Evolutionary conservation across 2,797 vertebrate species (phyloP).

Genomic region (Leptodactylus fallax): DNA sequence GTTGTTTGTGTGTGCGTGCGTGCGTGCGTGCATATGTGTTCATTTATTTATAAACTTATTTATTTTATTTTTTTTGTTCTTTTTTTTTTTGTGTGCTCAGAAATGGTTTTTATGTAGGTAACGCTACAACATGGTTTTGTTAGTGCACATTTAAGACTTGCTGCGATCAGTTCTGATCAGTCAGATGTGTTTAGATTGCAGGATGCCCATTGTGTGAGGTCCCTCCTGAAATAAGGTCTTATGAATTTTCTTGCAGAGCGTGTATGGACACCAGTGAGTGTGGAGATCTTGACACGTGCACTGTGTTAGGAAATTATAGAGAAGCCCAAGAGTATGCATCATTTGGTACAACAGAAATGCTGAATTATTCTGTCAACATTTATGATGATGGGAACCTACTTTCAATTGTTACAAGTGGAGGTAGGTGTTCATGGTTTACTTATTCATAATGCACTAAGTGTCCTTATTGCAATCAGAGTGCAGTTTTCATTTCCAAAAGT

Average conservation of each 20-base stretch:
- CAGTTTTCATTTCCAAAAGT: too few species aligned
- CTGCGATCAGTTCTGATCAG: too few species aligned
- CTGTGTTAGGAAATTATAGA: constrained; percentile 87
- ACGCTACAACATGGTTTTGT: too few species aligned
- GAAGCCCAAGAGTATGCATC: constrained; percentile 92
- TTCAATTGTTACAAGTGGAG: constrained; percentile 97
- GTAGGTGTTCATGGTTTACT: constrained; percentile 71
- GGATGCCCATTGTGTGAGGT: too few species aligned
- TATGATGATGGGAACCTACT: constrained; percentile 96
- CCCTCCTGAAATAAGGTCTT: neutral
- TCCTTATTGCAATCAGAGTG: too few species aligned
- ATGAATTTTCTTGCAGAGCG: constrained; percentile 77
- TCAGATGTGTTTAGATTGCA: neutral
- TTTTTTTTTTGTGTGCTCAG: too few species aligned
- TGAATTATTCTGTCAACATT: constrained; percentile 96
- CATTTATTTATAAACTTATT: too few species aligned
- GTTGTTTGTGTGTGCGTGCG: too few species aligned
- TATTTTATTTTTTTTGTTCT: too few species aligned
- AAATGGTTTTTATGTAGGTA: too few species aligned
- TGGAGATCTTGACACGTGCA: constrained; percentile 86
- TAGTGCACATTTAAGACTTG: too few species aligned
- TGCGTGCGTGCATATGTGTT: too few species aligned
- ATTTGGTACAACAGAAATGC: constrained; percentile 93
- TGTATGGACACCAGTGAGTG: constrained; percentile 92
- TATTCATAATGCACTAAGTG: neutral